Base-by-base conservation (phyloP, 2,888 invertebrate genomes). In the Heliconius ethilla region DNA sequence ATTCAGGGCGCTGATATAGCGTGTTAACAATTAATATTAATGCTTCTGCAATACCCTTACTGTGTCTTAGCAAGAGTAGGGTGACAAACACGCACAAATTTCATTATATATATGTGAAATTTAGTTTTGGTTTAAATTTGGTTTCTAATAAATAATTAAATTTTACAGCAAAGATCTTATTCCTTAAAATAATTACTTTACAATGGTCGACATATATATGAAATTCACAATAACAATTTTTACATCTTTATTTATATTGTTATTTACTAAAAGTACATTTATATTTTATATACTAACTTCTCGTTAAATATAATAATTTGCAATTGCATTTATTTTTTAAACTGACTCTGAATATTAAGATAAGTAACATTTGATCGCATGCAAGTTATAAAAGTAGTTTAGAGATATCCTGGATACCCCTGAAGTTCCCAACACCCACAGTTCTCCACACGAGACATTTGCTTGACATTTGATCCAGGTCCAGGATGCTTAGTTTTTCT, bases 251-350 rank as follows among this genome's bases (percentile, higher is more conserved):
- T 27, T 27, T 40, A 25, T 25, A 40, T n/a, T 45, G 6, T 67
- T 67, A n/a, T 40, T 69, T n/a, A 6, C 13, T 37, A 37, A 22
- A 67, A 37, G 13, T 69, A 69, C 69, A 25, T 25, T 40, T 69
- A 40, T 40, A 25, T 69, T 25, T 40, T 69, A 40, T 40, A 25
- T 69, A 40, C 18, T 25, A 15, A 40, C 7, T 69, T 40, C 25
- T 15, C 7, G 25, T 69, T 69, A 7, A 69, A 15, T 10, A 40
- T 69, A 15, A 40, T 40, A 40, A 33, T 33, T 33, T 33, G 33
- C 33, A 7, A 33, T 72, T 72, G 72, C 72, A 72, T 72, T 72
- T 70, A 70, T 4, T 25, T 37, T 59, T 59, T 13, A 33, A 70
- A 33, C 69, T 25, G 4, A 59, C 9, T 22, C 10, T 37, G 59